Evolutionary conservation across 2,888 invertebrate genomes (phyloP).

Genomic region (Sepioteuthis lessoniana): DNA sequence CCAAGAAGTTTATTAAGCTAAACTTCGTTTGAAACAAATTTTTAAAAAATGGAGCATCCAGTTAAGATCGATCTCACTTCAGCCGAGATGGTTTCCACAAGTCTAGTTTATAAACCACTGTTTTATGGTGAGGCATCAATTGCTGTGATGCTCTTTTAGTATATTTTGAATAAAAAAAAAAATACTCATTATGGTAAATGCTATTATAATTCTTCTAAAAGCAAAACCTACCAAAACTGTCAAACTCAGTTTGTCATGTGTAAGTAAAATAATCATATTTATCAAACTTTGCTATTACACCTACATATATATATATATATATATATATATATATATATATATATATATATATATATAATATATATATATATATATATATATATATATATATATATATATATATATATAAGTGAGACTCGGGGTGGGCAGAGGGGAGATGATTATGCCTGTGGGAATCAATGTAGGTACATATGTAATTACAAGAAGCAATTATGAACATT

Average conservation of each 20-base stretch:
- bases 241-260: background rate
- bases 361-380: background rate
- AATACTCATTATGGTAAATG: no score
- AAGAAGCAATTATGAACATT: background rate
- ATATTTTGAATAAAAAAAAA: no score
- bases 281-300: background rate
- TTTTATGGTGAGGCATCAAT: no score
- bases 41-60: no score
- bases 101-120: no score
- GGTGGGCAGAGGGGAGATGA: background rate
- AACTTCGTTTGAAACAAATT: no score
- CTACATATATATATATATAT: background rate
- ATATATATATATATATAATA: background rate
- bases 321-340: background rate
- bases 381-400: background rate
- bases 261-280: background rate
- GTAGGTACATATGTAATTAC: background rate
- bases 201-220: no score
- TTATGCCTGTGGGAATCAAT: background rate
- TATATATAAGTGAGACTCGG: background rate
- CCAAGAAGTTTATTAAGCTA: no score
- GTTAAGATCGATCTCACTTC: no score
- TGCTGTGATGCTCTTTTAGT: no score
- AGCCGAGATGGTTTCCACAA: no score
- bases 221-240: background rate